Base-by-base conservation (phyloP, 2,888 invertebrate genomes). In the Nomada lathburiana region DNA sequence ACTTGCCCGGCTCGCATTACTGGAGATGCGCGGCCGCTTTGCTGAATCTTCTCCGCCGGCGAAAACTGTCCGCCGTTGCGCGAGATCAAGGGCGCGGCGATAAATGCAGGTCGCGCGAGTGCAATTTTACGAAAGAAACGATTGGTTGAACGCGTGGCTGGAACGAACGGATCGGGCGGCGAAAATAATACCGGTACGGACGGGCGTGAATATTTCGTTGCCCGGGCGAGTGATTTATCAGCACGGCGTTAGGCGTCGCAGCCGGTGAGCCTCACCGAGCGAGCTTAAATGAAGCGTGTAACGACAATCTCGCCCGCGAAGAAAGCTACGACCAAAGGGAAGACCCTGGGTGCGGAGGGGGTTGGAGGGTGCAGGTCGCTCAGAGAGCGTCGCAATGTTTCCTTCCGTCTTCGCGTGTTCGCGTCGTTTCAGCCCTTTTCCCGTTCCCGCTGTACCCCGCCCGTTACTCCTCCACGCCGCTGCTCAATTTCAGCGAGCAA, bases 261-360 rank as follows among this genome's bases (percentile, higher is more conserved):
- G 76, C 80, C 78, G 83, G 76, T 76, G 86, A 87, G 85, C 86
- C 87, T 87, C 83, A 68, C 65, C 82, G 82, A 81, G 88, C 87
- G 64, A 70, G 87, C 86, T 88, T 89, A 88, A 89, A 89, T 89
- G 89, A 90, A 89, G 88, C 89, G 90, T 85, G 86, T 89, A 89
- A 89, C 90, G 89, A 90, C 88, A 86, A 86, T 89, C 86, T 80
- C 82, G 64, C 80, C 59, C 80, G 84, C 78, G 80, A 74, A 65
- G 82, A 86, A 82, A 81, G 74, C 85, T 44, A 65, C 76, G 82
- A 73, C 80, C 80, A 76, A 79, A 74, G 82, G 52, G 74, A 13
- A 0, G 47, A 10, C 47, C 47, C 47, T 0, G 13, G 47, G 3
- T 16, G 26, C 10, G 53, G 50, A 36, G 47, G 0, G 13, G 16